Conservation (phyloP, 2,888 invertebrate genomes). For the Gymnoscelis rufifasciata region DNA sequence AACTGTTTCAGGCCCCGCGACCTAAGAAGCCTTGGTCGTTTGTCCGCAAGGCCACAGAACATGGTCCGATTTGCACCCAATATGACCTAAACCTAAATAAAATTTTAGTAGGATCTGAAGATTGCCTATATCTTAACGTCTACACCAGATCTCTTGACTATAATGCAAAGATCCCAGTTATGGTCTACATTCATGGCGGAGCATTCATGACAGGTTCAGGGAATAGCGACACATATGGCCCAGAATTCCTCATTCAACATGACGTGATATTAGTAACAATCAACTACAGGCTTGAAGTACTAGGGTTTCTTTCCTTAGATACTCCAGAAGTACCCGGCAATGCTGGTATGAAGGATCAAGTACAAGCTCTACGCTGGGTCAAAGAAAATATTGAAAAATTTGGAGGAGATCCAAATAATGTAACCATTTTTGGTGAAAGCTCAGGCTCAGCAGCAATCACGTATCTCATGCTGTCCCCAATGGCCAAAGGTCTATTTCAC, state of each 20-base stretch:
- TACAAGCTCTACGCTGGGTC: conserved; percentile 52
- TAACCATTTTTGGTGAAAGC: conserved; percentile 65
- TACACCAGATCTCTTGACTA: conserved; percentile 36
- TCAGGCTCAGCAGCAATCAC: conserved; percentile 58
- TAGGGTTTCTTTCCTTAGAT: conserved; percentile 46
- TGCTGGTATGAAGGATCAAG: conserved; percentile 62
- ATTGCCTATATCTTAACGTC: conserved; percentile 59
- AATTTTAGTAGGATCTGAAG: conserved; percentile 48
- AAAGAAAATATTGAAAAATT: conserved; percentile 51
- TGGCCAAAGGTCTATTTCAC: conserved; percentile 59
- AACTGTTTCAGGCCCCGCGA: conserved; percentile 51
- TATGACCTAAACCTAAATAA: conserved; percentile 39
- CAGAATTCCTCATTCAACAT: conserved; percentile 55
- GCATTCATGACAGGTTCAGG: conserved; percentile 58
- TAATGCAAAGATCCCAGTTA: conserved; percentile 43
- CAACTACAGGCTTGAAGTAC: conserved; percentile 56
- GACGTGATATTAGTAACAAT: conserved; percentile 62
- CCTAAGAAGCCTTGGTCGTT: conserved; percentile 51
- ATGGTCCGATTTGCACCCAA: conserved; percentile 56
- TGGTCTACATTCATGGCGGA: conserved; percentile 68
- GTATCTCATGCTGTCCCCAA: conserved; percentile 58
- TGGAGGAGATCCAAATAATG: conserved; percentile 54
- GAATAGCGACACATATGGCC: conserved; percentile 49
- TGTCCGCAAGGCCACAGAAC: conserved; percentile 48
- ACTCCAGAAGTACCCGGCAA: conserved; percentile 57